These are phyloP conservation scores for Lepidochrysops patricia DNA, from an alignment of 2,888 invertebrate genomes.

Conservation along the genomic window DNA sequence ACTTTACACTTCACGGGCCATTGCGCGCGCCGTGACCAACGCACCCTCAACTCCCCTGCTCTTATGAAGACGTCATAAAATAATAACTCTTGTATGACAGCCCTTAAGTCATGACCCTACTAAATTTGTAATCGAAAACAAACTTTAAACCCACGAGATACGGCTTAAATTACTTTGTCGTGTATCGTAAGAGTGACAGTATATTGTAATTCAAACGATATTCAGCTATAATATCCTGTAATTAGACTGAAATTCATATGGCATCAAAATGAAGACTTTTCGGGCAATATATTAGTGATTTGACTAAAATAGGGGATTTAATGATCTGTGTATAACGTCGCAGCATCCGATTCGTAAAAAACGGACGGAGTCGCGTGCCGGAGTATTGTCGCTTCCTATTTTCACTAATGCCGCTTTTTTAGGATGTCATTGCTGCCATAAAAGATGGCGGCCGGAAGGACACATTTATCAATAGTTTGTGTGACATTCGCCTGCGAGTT, in stretches of 20 bases:
- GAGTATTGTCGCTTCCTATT: constrained; percentile 16
- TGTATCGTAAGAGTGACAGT: constrained; percentile 29
- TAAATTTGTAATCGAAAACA: constrained; percentile 14
- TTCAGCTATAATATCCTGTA: not conserved
- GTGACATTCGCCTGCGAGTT: not conserved
- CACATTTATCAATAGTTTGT: constrained; percentile 15
- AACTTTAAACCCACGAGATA: constrained; percentile 16
- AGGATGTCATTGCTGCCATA: constrained; percentile 22
- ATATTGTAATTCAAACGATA: constrained; percentile 56
- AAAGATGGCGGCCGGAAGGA: constrained; percentile 7
- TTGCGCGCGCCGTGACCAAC: constrained; percentile 38
- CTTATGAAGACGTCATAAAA: constrained; percentile 65
- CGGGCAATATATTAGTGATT: constrained; percentile 35
- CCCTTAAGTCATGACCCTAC: constrained; percentile 34
- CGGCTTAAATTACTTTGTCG: constrained; percentile 16
- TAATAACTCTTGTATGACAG: constrained; percentile 50
- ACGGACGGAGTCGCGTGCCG: constrained; percentile 28
- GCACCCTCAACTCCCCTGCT: constrained; percentile 18
- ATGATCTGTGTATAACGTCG: constrained; percentile 67
- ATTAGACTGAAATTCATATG: not conserved
- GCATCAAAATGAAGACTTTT: not conserved
- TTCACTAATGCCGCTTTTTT: constrained; percentile 27
- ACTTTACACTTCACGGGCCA: constrained; percentile 36
- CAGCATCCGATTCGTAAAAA: constrained; percentile 68
- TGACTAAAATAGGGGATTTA: constrained; percentile 51